Base-by-base conservation (phyloP, 2,888 invertebrate genomes). In the Tupiocoris notatus region DNA sequence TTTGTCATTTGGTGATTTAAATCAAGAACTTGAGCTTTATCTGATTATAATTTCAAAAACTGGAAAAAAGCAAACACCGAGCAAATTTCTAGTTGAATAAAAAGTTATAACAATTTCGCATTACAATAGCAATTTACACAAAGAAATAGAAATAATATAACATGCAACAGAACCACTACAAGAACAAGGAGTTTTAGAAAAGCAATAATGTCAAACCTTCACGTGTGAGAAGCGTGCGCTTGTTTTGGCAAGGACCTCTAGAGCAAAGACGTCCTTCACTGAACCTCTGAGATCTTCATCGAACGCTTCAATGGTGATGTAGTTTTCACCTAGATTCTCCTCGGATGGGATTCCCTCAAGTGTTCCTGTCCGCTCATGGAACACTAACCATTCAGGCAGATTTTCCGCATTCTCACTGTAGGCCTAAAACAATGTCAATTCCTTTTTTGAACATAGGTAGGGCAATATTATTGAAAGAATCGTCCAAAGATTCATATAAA, bases 311-410 rank as follows among this genome's bases (percentile, higher is more conserved):
- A 91, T 87, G 20, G 86, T 87, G 81, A 91, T 86, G 79, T 88
- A 88, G 82, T 91, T 87, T 66, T 88, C 86, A 68, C 92, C 93
- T 12, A 90, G 83, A 83, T 94, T 91, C 77, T 87, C 86, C 71
- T 85, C 84, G 79, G 88, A 86, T 0, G 94, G 93, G 74, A 94
- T 88, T 18, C 94, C 94, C 83, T 89, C 88, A 82, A 94, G 87
- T 76, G 90, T 86, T n/a, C 89, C 89, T 79, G 88, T 88, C 73
- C 86, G 86, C 74, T 88, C 87, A 84, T 92, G 90, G 85, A 92
- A 92, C 79, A 89, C 86, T 81, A 92, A 84, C 92, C 92, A 92
- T 79, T 85, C 84, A 0, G 92, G 91, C 80, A 89, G 82, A 0
- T 83, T 81, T 71, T 84, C 84, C 18, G 84, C 84, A 62, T 83